A percentile compares a stretch with the other conserved stretches of the same genome.
These are phyloP conservation scores for Microctenopoma lineatum DNA, from an alignment of 2,797 vertebrate genomes.

Conservation along the genomic window DNA sequence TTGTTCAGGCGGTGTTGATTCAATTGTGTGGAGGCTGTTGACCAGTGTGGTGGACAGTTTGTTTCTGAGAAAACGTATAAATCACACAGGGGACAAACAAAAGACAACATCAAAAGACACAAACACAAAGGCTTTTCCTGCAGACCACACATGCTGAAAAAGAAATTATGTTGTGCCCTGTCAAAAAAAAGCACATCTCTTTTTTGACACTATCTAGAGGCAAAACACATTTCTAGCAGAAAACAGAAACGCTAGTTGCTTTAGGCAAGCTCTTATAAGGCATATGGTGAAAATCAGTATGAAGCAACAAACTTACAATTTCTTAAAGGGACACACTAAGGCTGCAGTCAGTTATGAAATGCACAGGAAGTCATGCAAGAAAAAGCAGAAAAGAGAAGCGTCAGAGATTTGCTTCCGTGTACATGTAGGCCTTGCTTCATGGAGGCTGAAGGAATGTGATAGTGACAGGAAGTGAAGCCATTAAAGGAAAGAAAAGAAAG, in stretches of 20 bases:
- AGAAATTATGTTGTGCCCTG: conserved; percentile 1
- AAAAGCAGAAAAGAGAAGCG: not conserved
- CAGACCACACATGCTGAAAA: not conserved
- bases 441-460: no score
- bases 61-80: conserved; percentile 21
- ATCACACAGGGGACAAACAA: conserved; percentile 19
- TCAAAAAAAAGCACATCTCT: conserved; percentile 2
- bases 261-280: conserved; percentile 1
- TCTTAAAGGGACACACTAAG: not conserved
- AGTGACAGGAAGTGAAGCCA: no score
- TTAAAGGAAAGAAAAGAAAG: no score
- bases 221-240: not conserved
- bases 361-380: not conserved
- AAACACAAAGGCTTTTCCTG: conserved; percentile 11
- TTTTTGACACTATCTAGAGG: conserved; percentile 1
- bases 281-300: not conserved
- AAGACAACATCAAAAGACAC: conserved; percentile 13
- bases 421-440: no score
- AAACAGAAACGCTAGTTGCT: not conserved
- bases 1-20: conserved; percentile 57
- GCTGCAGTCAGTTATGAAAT: conserved; percentile 19
- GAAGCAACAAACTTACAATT: not conserved
- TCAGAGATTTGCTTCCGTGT: no score
- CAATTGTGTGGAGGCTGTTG: conserved; percentile 24
- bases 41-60: conserved; percentile 31